Evolutionary conservation across 2,797 vertebrate species (phyloP).

Genomic region (Ptychobarbus kaznakovi): DNA sequence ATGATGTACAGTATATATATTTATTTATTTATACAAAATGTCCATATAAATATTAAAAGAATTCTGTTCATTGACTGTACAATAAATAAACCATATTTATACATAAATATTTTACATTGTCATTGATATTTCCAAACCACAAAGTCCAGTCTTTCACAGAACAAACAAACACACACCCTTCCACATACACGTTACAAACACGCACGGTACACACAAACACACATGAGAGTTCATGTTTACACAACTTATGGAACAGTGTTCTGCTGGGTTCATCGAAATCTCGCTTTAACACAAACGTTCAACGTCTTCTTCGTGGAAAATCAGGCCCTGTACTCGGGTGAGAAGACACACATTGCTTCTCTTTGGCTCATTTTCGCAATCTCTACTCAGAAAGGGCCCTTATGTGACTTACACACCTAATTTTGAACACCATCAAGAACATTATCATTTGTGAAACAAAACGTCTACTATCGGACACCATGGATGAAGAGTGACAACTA

Average conservation of each 20-base stretch:
- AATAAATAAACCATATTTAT: constrained; percentile 81
- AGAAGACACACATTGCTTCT: constrained; percentile 69
- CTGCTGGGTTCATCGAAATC: constrained; percentile 65
- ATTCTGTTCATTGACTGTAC: constrained; percentile 74
- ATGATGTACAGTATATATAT: constrained; percentile 76
- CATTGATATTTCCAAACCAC: constrained; percentile 68
- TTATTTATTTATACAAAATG: constrained; percentile 68
- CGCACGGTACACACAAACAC: constrained; percentile 50
- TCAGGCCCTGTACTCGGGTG: constrained; percentile 22
- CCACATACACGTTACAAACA: constrained; percentile 58
- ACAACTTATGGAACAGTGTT: constrained; percentile 73
- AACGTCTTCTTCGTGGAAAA: constrained; percentile 5
- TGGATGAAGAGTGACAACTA: constrained; percentile 26
- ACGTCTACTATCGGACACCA: neutral
- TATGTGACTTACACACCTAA: neutral
- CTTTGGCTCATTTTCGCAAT: constrained; percentile 57
- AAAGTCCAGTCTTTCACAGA: constrained; percentile 69
- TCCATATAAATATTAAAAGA: constrained; percentile 83
- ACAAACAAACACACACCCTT: constrained; percentile 58
- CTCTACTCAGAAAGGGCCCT: constrained; percentile 52
- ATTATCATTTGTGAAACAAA: constrained; percentile 21
- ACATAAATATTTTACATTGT: constrained; percentile 72
- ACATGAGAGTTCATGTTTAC: constrained; percentile 72
- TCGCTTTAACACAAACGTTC: constrained; percentile 51
- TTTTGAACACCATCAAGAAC: neutral